A percentile compares a stretch with the other conserved stretches of the same genome.
Evolutionary conservation across 2,113 vertebrate species (phyloP).

Genomic region (Perca flavescens): DNA sequence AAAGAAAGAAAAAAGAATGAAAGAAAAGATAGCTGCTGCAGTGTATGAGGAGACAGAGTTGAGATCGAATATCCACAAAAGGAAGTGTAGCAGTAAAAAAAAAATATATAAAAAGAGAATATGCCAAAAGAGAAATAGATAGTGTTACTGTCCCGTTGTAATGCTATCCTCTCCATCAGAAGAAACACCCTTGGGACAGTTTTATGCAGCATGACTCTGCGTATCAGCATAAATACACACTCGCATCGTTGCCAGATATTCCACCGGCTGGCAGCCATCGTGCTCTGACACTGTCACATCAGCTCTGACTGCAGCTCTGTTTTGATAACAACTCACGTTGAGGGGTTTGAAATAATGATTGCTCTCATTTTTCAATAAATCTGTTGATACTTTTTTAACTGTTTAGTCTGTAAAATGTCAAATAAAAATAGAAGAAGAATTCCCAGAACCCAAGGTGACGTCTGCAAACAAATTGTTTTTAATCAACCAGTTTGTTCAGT

Average conservation of each 20-base stretch:
- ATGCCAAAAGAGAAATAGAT: not conserved
- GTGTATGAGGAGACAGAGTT: not conserved
- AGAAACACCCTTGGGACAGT: conserved; percentile 56
- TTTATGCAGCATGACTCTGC: conserved; percentile 74
- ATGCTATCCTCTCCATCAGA: conserved; percentile 47
- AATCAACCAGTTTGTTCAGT: not conserved
- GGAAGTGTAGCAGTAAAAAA: conserved; percentile 22
- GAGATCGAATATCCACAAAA: conserved; percentile 4
- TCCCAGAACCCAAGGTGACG: not conserved
- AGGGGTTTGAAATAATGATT: not conserved
- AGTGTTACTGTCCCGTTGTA: conserved; percentile 19
- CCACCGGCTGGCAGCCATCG: conserved; percentile 7
- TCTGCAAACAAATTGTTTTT: not conserved
- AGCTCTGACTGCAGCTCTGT: conserved; percentile 18
- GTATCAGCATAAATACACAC: conserved; percentile 68
- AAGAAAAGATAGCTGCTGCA: conserved; percentile 16
- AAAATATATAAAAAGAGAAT: not conserved
- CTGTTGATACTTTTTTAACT: not conserved
- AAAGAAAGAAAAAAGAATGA: not conserved
- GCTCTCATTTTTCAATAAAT: not conserved
- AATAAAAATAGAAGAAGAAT: not conserved
- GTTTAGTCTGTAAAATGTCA: not conserved
- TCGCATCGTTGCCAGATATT: conserved; percentile 45
- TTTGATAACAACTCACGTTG: conserved; percentile 7
- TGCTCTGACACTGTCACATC: conserved; percentile 40